Conservation (phyloP, 2,113 vertebrate species). For the Sebastes schlegelii region DNA sequence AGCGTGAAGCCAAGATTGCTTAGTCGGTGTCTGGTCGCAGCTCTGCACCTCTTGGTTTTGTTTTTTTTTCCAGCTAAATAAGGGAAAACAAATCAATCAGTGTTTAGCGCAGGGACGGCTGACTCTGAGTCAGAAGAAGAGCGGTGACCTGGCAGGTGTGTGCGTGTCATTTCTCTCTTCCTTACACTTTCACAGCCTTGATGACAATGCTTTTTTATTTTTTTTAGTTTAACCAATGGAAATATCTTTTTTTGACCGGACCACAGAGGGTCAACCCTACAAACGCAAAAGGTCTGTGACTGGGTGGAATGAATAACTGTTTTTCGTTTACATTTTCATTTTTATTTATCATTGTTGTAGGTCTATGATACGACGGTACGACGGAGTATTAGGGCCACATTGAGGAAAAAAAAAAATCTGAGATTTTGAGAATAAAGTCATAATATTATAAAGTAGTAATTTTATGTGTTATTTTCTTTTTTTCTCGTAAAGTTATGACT, state of each 20-base stretch:
- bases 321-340: too few relatives aligned
- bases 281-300: too few relatives aligned
- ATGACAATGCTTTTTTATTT: neutral
- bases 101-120: slow-evolving; percentile 10
- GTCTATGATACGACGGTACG: too few relatives aligned
- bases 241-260: neutral
- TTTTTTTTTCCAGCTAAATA: slow-evolving; percentile 42
- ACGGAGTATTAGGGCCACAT: too few relatives aligned
- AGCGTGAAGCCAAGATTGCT: slow-evolving; percentile 16
- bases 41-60: slow-evolving; percentile 1
- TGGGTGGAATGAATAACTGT: too few relatives aligned
- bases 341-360: too few relatives aligned
- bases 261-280: too few relatives aligned
- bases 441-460: too few relatives aligned
- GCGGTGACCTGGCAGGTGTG: slow-evolving; percentile 28
- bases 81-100: slow-evolving; percentile 62
- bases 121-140: slow-evolving; percentile 31
- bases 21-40: slow-evolving; percentile 31
- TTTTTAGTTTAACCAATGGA: neutral
- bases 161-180: slow-evolving; percentile 23
- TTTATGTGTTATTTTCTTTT: too few relatives aligned
- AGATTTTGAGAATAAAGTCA: too few relatives aligned
- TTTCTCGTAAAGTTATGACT: too few relatives aligned
- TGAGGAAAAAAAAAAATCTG: too few relatives aligned
- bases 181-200: slow-evolving; percentile 13